These are phyloP conservation scores for Microplitis manilae DNA, from an alignment of 2,888 invertebrate genomes.

Conservation along the genomic window DNA sequence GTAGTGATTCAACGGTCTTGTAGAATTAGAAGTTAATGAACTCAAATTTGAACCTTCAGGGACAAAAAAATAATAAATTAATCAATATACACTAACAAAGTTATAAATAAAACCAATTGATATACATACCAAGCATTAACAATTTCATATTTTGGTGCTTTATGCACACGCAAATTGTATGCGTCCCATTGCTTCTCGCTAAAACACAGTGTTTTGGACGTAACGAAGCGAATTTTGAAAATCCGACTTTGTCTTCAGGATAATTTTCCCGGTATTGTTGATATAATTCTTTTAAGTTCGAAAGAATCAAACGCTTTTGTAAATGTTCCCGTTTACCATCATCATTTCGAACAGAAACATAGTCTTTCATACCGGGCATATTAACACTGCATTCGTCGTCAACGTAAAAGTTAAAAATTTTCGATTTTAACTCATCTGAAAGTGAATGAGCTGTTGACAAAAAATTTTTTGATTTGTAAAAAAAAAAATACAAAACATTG, in stretches of 20 bases:
- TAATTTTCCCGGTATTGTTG: background rate
- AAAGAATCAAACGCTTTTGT: constrained; percentile 15
- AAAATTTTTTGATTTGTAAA: constrained; percentile 8
- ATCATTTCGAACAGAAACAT: constrained; percentile 15
- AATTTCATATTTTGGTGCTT: constrained; percentile 13
- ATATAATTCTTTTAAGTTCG: constrained; percentile 24
- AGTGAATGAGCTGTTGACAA: background rate
- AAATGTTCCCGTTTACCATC: constrained; percentile 7
- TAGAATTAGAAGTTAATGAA: no score
- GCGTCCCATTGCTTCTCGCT: background rate
- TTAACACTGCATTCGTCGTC: no score
- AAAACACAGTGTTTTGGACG: background rate
- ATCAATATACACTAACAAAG: no score
- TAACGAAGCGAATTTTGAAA: constrained; percentile 45
- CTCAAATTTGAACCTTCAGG: no score
- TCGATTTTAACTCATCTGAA: background rate
- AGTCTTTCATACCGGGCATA: constrained; percentile 17
- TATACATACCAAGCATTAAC: constrained; percentile 6
- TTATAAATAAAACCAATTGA: no score
- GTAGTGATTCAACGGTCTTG: constrained; percentile 7
- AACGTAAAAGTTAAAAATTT: no score
- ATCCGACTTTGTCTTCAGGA: background rate
- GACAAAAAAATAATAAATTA: no score
- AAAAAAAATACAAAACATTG: background rate
- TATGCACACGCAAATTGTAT: background rate